These are phyloP conservation scores for Knipowitschia caucasica DNA, from an alignment of 2,797 vertebrate species.

Conservation along the genomic window DNA sequence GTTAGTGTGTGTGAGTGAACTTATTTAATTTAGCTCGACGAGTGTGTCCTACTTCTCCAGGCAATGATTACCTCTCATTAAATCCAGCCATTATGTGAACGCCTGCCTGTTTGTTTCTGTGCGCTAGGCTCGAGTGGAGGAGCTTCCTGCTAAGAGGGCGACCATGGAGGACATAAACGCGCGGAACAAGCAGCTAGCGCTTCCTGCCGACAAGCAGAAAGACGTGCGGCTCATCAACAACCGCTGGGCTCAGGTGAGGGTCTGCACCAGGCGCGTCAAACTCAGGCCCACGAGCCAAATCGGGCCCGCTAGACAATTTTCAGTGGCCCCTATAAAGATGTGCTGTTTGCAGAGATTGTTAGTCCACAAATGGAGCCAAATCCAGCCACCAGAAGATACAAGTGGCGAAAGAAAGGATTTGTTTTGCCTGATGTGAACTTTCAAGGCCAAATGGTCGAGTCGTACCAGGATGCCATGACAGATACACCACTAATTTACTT, in stretches of 20 bases:
- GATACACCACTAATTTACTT: no score
- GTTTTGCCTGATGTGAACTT: no score
- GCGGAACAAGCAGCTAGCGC: conserved; percentile 74
- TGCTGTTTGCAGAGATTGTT: no score
- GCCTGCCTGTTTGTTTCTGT: conserved; percentile 7
- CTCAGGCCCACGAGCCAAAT: no score
- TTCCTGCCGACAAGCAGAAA: conserved; percentile 83
- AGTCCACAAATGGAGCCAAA: no score
- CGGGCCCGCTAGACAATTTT: no score
- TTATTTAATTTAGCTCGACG: conserved; percentile 29
- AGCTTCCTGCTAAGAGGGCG: conserved; percentile 80
- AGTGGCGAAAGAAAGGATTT: no score
- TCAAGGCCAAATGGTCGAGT: no score
- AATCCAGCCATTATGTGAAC: conserved; percentile 10
- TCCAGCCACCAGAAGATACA: no score
- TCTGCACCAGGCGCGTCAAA: not conserved
- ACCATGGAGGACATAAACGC: conserved; percentile 85
- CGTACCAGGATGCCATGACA: no score
- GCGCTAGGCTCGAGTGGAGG: conserved; percentile 78
- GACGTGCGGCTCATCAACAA: conserved; percentile 83
- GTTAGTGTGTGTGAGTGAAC: conserved; percentile 6
- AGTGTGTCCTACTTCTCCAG: conserved; percentile 16
- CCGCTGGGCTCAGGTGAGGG: conserved; percentile 87
- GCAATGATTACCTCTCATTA: conserved; percentile 18
- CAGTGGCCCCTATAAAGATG: no score